These are phyloP conservation scores for Paramisgurnus dabryanus DNA, from an alignment of 2,113 vertebrate species.

Conservation along the genomic window DNA sequence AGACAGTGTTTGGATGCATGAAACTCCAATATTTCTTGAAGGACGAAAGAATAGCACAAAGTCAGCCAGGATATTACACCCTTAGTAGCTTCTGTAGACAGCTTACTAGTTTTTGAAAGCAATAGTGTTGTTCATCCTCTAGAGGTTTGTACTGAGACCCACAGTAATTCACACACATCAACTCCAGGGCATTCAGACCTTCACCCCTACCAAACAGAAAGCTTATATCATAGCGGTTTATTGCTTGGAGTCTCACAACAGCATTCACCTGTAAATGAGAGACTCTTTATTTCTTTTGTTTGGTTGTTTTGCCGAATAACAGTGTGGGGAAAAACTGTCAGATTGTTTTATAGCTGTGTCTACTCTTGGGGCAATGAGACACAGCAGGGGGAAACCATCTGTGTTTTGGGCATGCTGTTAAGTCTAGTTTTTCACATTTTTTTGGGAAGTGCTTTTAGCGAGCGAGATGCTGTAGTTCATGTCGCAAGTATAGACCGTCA, in stretches of 20 bases:
- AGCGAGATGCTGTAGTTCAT: not conserved
- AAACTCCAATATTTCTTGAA: conserved; percentile 36
- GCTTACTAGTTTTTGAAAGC: conserved; percentile 2
- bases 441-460: not conserved
- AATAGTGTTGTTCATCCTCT: conserved; percentile 12
- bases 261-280: not conserved
- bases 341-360: not conserved
- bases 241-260: not conserved
- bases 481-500: not conserved
- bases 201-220: conserved; percentile 10
- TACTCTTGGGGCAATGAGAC: not conserved
- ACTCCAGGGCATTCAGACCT: conserved; percentile 18
- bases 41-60: conserved; percentile 36
- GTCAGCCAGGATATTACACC: conserved; percentile 46
- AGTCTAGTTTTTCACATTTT: not conserved
- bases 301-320: not conserved
- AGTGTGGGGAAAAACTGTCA: not conserved
- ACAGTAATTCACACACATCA: conserved; percentile 68
- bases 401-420: not conserved
- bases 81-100: conserved; percentile 23
- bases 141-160: conserved; percentile 41
- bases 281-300: not conserved
- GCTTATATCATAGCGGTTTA: not conserved
- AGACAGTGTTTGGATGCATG: not conserved
- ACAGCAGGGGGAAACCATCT: not conserved